Evolutionary conservation across 2,888 invertebrate genomes (phyloP).

Genomic region (Anthophora plumipes): DNA sequence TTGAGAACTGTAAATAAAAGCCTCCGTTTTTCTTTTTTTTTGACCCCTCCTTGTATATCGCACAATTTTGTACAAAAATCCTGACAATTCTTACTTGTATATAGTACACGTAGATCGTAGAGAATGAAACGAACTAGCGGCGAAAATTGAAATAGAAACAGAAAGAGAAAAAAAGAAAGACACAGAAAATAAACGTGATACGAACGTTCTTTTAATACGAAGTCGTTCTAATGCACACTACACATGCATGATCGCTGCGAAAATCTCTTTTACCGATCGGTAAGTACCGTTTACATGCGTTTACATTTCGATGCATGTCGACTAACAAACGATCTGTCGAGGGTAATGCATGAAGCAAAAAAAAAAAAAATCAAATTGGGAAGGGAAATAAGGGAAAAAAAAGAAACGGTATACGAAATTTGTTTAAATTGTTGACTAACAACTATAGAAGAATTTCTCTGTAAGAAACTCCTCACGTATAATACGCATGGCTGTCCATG

Average conservation of each 20-base stretch:
- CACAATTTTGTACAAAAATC: constrained; percentile 14
- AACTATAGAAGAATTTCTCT: not conserved
- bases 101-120: constrained; percentile 42
- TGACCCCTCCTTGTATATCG: constrained; percentile 40
- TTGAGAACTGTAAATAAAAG: constrained; percentile 33
- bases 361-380: not conserved
- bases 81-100: constrained; percentile 27
- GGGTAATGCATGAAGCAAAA: constrained; percentile 16
- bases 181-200: constrained; percentile 25
- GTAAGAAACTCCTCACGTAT: not conserved
- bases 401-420: not conserved
- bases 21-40: too few relatives aligned
- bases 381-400: not conserved
- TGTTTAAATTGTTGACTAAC: constrained; percentile 7
- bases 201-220: constrained; percentile 39
- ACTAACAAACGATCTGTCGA: constrained; percentile 52
- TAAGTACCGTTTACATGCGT: constrained; percentile 69
- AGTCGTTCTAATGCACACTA: constrained; percentile 59
- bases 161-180: constrained; percentile 7
- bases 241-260: constrained; percentile 69
- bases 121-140: not conserved
- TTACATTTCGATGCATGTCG: constrained; percentile 46
- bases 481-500: constrained; percentile 13
- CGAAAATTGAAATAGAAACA: too few relatives aligned
- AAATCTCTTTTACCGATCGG: constrained; percentile 56